Base-by-base conservation (phyloP, 2,113 vertebrate genomes). In the Tyrannus savana region DNA sequence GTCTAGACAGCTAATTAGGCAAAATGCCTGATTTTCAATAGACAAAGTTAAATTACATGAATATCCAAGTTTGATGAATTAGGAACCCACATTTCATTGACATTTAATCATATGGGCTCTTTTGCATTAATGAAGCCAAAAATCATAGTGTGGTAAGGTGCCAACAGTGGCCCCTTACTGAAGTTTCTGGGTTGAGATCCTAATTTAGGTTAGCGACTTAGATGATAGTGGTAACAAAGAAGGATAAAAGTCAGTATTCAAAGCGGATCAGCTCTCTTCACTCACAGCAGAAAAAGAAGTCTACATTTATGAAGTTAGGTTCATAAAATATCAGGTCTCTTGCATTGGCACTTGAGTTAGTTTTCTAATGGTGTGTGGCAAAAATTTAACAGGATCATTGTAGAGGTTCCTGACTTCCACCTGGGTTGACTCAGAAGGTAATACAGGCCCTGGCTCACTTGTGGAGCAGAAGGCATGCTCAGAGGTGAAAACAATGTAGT, bases 1-100 rank as follows among this genome's bases (percentile, higher is more conserved):
- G 33, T 78, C 84, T 93, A 84, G 80, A 84, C 80, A 77, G 64
- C 27, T 87, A 84, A 94, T 93, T 84, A 89, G 69, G 27, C 64
- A 81, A 83, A 91, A 56, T 77, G 49, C 53, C 33, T 25, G 42
- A 28, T 41, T 89, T 95, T 87, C 77, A 87, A 1, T 81, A 37
- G 28, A 27, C 77, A 33, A 75, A 33, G 10, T 82, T 94, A 72
- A 91, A 62, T 3, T 2, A 66, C 55, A 41, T 7, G n/a, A 84
- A 60, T 78, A 56, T 66, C 64, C 28, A 19, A 44, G 35, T 80
- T 69, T 66, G 59, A 55, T 55, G 47, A 59, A 73, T 80, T 72
- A 74, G 74, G 23, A 89, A 44, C 41, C 30, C 0, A 0, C 3
- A 3, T 78, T 91, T 87, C 77, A 58, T 31, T 84, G 74, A 24